phyloP scores from a whole-genome alignment of 2,113 vertebrate species.

The Anoplopoma fimbria region DNA sequence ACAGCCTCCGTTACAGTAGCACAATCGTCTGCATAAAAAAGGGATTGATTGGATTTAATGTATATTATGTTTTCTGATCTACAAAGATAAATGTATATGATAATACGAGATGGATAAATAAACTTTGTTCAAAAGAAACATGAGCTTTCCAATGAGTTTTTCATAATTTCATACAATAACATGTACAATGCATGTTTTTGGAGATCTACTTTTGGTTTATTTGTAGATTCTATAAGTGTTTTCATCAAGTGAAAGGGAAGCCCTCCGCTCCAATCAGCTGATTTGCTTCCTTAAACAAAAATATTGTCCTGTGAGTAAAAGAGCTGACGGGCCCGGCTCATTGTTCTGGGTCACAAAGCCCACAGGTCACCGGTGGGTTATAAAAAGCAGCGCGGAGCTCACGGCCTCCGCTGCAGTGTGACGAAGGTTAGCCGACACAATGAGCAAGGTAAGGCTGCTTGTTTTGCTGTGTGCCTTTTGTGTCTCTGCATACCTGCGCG shows the following conservation, averaged over 20 bases:
- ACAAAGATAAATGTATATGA: not conserved
- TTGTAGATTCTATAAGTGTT: not conserved
- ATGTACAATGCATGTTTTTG: no score
- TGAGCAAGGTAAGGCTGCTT: constrained; percentile 79
- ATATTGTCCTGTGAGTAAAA: constrained; percentile 56
- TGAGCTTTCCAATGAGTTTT: not conserved
- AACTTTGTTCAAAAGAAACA: not conserved
- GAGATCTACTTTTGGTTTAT: not conserved
- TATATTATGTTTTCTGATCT: not conserved
- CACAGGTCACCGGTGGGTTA: constrained; percentile 65
- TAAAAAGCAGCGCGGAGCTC: constrained; percentile 67
- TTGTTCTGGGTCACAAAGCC: constrained; percentile 70
- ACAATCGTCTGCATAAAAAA: not conserved
- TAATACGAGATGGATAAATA: not conserved
- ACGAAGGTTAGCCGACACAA: constrained; percentile 65
- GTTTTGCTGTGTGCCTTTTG: constrained; percentile 34
- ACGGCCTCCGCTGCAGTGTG: constrained; percentile 32
- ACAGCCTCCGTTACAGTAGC: not conserved
- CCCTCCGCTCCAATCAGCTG: constrained; percentile 45
- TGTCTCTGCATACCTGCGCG: constrained; percentile 2
- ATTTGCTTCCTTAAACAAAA: constrained; percentile 38
- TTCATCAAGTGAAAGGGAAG: not conserved
- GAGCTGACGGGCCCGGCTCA: constrained; percentile 68
- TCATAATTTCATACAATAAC: not conserved
- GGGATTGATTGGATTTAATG: not conserved